Evolutionary conservation across 1,140 invertebrate genomes (phyloP), one percentile per base, ranked within the genome.

Genomic region (Macrobrachium rosenbergii): DNA sequence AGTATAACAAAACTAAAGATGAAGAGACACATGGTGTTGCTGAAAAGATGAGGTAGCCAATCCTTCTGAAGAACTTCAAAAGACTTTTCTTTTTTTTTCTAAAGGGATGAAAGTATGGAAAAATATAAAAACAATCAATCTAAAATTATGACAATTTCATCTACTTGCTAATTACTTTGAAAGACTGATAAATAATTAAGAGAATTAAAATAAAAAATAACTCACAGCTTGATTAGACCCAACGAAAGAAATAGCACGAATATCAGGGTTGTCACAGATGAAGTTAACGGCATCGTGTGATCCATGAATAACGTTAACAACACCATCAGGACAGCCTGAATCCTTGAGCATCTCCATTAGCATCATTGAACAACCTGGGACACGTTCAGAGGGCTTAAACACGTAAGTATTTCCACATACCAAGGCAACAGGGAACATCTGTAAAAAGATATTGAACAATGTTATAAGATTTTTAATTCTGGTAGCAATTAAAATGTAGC

Each of bases 161-260:
- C 2, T 52, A 52, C 52, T 37, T 52, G 7, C 12, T 52, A 12
- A 52, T 5, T 10, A 52, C 52, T 52, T 8, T 52, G 6, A 52
- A 52, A 10, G 7, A 52, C 52, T 37, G 28, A 1, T 37, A 37
- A 37, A 37, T 37, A 37, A 37, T 37, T 37, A 37, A 1, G 3
- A 2, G 28, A 37, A 37, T 37, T 37, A 52, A 2, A 52, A 52
- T 52, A 52, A 10, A n/a, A 12, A 52, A 8, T 88, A 85, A 93
- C 94, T 93, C 93, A 96, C 96, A 88, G 98, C 99, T 90, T 94
- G 94, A 92, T 99, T 98, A 8, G 98, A 98, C 82, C 99, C 99
- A 75, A 99, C 99, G 92, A 99, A 99, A 7, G 98, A 99, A 69
- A 99, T 98, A 0, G 99, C 98, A 92, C 95, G 96, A 90, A 99